Evolutionary conservation across 2,797 vertebrate genomes (phyloP).

Genomic region (Podarcis siculus): DNA sequence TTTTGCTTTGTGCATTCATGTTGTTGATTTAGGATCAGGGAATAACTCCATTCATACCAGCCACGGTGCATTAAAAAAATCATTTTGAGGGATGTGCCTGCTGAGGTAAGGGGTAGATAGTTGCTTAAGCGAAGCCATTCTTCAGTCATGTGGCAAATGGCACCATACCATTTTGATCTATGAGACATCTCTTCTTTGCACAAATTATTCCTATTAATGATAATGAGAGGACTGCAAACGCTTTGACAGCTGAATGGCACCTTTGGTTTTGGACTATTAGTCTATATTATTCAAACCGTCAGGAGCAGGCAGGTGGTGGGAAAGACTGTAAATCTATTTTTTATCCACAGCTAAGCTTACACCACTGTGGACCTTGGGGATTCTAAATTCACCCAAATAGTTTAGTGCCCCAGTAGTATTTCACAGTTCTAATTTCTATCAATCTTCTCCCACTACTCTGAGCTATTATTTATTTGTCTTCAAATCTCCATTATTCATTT

Average conservation of each 20-base stretch:
- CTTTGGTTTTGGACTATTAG: conserved; percentile 38
- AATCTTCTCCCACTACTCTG: neutral
- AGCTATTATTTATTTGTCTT: conserved; percentile 29
- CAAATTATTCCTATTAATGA: conserved; percentile 27
- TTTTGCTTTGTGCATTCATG: neutral
- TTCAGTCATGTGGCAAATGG: conserved; percentile 11
- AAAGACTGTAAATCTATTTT: conserved; percentile 25
- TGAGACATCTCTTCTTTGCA: conserved; percentile 24
- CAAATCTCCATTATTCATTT: conserved; percentile 20
- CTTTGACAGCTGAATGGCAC: conserved; percentile 29
- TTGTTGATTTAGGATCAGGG: neutral
- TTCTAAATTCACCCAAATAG: conserved; percentile 9
- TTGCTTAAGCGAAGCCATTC: neutral
- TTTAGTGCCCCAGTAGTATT: conserved; percentile 20
- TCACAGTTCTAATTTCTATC: conserved; percentile 34
- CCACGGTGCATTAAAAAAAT: neutral
- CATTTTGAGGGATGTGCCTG: conserved; percentile 10
- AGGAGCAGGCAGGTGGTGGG: neutral
- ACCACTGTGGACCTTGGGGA: conserved; percentile 1
- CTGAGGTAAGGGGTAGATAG: conserved; percentile 2
- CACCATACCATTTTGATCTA: conserved; percentile 24
- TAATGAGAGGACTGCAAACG: conserved; percentile 16
- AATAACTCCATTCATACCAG: neutral
- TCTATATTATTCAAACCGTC: conserved; percentile 28
- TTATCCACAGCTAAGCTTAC: neutral